Conservation (phyloP, 2,797 vertebrate species). For the Paratrypauchen microcephalus region DNA sequence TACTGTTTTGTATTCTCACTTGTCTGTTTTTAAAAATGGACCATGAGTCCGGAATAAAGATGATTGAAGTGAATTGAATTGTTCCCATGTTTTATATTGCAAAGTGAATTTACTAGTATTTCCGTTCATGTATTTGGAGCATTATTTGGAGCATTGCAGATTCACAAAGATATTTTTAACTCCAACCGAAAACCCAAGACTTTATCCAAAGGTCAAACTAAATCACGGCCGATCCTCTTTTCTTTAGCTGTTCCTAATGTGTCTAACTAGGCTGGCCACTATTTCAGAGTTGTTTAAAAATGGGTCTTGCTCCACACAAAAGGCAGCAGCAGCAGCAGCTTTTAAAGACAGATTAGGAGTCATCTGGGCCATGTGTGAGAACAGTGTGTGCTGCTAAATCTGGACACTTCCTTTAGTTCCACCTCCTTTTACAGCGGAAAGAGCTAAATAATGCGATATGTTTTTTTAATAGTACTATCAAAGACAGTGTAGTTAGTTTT, state of each 20-base stretch:
- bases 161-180: neutral
- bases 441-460: neutral
- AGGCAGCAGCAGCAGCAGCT: conserved; percentile 1
- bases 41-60: too few species aligned
- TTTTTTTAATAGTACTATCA: too few species aligned
- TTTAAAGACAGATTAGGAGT: conserved; percentile 25
- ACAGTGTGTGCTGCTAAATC: conserved; percentile 46
- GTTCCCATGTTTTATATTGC: too few species aligned
- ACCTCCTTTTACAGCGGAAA: neutral
- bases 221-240: neutral
- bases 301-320: conserved; percentile 14
- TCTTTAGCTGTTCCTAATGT: neutral
- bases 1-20: too few species aligned
- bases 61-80: too few species aligned
- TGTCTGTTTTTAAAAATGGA: too few species aligned
- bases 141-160: neutral
- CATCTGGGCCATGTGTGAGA: conserved; percentile 20
- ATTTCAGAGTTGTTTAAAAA: conserved; percentile 5
- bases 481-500: too few species aligned
- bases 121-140: neutral
- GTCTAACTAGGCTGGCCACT: neutral
- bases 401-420: conserved; percentile 52
- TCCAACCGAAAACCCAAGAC: too few species aligned
- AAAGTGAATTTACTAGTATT: too few species aligned
- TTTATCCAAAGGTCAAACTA: neutral